Evolutionary conservation across 2,888 invertebrate species (phyloP), one percentile per base, ranked within the genome.

Genomic region (Ischnus inquisitorius): DNA sequence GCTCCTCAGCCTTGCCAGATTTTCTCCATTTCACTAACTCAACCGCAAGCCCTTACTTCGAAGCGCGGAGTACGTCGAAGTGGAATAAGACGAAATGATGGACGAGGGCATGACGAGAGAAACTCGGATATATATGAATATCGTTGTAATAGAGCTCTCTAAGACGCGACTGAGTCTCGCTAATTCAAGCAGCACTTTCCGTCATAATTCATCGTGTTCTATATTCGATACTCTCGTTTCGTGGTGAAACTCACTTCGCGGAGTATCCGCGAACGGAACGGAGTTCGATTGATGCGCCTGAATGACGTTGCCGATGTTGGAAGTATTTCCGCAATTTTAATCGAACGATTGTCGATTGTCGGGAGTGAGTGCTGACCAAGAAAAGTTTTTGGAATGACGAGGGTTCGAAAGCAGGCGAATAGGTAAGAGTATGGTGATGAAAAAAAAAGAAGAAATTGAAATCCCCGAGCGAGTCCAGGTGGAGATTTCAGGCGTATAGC

Each of bases 91-190:
- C 60, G n/a, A 65, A 72, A 67, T 74, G 77, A 74, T 72, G 19
- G 77, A 72, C 67, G 43, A 68, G 78, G 60, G 28, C 22, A 78
- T 51, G 68, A 68, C 62, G 68, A 82, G 68, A 74, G 62, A 62
- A 74, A 57, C 25, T 28, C 57, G 19, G 25, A 25, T 57, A 1
- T 57, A 1, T 22, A 22, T 28, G 19, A 25, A 14, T 57, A 57
- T 57, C 57, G 57, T 57, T 12, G 14, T 28, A 25, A 57, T 57
- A 14, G 57, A 57, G 25, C 57, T 57, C 57, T 25, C 4, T 3
- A 10, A 14, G 14, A 8, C 14, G 22, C 57, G 57, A 51, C 12
- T 34, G 34, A 43, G 19, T 62, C 28, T 46, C 60, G 74, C 46
- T 75, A 64, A 75, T 75, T 64, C 74, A 48, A 34, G 4, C 14